Evolutionary conservation across 37 sponge, comb jelly and placozoan genomes (phyloP).

Genomic region (Aphrocallistes beatrix): DNA sequence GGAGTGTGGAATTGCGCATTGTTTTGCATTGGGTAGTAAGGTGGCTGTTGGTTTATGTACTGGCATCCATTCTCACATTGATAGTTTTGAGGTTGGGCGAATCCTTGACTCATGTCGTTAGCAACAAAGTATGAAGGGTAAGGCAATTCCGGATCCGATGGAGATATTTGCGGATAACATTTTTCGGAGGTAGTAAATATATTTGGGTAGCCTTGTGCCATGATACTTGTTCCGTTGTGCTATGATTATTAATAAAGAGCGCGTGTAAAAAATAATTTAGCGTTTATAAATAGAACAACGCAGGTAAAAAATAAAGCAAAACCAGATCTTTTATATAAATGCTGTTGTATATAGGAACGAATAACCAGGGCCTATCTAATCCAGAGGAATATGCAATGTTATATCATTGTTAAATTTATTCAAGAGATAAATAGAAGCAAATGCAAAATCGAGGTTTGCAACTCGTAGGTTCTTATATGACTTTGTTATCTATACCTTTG

Average conservation of each 20-base stretch:
- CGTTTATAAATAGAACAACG: not conserved
- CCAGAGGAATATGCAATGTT: constrained; percentile 18
- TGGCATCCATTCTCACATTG: not conserved
- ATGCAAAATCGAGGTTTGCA: not conserved
- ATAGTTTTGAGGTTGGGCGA: not conserved
- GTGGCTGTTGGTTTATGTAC: not conserved
- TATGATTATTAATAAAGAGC: too few species aligned
- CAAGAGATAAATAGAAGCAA: not conserved
- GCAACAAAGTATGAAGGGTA: not conserved
- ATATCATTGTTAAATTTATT: constrained; percentile 17
- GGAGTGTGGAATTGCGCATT: not conserved
- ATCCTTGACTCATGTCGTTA: not conserved
- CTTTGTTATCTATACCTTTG: constrained; percentile 15
- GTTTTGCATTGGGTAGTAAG: not conserved
- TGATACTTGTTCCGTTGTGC: too few species aligned
- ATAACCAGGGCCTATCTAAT: not conserved
- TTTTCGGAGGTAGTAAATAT: not conserved
- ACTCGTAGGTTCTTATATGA: not conserved
- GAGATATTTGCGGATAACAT: not conserved
- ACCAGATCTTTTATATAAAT: too few species aligned
- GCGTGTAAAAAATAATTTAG: too few species aligned
- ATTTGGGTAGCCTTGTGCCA: not conserved
- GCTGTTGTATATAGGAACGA: not conserved
- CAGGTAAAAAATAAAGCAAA: not conserved
- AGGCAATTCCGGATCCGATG: not conserved